These are phyloP conservation scores for Cataglyphis rosenhaueri DNA, from an alignment of 2,888 invertebrate genomes.

Conservation along the genomic window DNA sequence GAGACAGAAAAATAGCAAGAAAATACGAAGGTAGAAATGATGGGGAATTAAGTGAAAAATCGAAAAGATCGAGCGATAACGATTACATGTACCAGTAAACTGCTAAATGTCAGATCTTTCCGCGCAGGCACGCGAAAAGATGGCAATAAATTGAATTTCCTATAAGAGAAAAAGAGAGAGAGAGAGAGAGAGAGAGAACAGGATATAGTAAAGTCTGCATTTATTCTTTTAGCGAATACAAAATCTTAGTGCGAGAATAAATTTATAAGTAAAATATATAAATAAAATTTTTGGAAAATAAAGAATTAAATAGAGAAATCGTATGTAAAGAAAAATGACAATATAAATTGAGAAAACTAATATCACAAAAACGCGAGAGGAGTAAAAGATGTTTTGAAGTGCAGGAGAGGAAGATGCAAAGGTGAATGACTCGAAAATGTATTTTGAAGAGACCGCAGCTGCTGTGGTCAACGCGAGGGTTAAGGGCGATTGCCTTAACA, in stretches of 20 bases:
- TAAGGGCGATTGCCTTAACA: constrained; percentile 31
- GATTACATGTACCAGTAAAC: constrained; percentile 68
- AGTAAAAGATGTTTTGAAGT: background rate
- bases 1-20: constrained; percentile 62
- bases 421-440: constrained; percentile 7
- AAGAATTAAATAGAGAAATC: background rate
- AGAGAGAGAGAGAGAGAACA: background rate
- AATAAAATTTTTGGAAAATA: background rate
- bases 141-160: constrained; percentile 71
- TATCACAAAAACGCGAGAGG: background rate
- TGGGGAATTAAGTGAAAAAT: constrained; percentile 52
- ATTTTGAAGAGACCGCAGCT: background rate
- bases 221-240: background rate
- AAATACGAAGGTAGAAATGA: background rate
- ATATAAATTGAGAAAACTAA: background rate
- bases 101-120: constrained; percentile 70
- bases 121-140: constrained; percentile 62
- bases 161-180: constrained; percentile 9
- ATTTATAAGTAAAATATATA: background rate
- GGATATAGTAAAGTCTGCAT: constrained; percentile 25
- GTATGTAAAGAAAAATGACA: background rate
- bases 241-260: background rate
- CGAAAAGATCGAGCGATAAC: constrained; percentile 54
- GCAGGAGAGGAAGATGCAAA: background rate
- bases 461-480: constrained; percentile 7